Evolutionary conservation across 2,797 vertebrate genomes (phyloP).

Genomic region (Serranus cabrilla): DNA sequence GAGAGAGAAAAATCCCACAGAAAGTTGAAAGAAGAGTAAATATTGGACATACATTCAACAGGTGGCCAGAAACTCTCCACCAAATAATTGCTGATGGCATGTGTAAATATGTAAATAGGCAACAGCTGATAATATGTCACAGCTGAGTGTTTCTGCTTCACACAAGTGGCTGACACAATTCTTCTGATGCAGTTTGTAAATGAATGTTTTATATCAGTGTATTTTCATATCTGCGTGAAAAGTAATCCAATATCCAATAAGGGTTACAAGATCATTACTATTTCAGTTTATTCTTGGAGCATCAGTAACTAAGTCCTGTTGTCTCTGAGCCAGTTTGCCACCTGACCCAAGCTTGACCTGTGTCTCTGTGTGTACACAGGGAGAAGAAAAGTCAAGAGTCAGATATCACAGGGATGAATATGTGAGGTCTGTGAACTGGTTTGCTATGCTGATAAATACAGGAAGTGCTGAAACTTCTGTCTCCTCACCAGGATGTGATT

Average conservation of each 20-base stretch:
- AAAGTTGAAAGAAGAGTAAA: not conserved
- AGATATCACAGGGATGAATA: constrained; percentile 23
- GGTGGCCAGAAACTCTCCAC: not conserved
- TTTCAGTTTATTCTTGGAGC: not conserved
- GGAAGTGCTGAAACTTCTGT: constrained; percentile 4
- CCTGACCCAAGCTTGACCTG: constrained; percentile 11
- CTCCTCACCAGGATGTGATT: constrained; percentile 10
- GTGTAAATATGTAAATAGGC: not conserved
- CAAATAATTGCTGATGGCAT: not conserved
- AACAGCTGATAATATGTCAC: not conserved
- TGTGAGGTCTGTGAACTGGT: not conserved
- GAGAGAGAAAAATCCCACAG: not conserved
- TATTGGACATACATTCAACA: not conserved
- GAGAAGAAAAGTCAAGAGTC: constrained; percentile 8
- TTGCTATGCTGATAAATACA: constrained; percentile 22
- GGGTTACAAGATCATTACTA: not conserved
- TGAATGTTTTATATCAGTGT: not conserved
- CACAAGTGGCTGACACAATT: not conserved
- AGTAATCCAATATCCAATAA: not conserved
- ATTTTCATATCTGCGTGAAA: not conserved
- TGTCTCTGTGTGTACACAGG: constrained; percentile 7
- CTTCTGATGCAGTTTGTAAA: not conserved
- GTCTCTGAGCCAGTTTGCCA: not conserved
- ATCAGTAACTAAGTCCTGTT: constrained; percentile 1
- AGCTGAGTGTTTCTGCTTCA: not conserved